A percentile compares a stretch with the other conserved stretches of the same genome.
These are phyloP conservation scores for Neogobius melanostomus DNA, from an alignment of 2,113 vertebrate genomes.

Conservation along the genomic window DNA sequence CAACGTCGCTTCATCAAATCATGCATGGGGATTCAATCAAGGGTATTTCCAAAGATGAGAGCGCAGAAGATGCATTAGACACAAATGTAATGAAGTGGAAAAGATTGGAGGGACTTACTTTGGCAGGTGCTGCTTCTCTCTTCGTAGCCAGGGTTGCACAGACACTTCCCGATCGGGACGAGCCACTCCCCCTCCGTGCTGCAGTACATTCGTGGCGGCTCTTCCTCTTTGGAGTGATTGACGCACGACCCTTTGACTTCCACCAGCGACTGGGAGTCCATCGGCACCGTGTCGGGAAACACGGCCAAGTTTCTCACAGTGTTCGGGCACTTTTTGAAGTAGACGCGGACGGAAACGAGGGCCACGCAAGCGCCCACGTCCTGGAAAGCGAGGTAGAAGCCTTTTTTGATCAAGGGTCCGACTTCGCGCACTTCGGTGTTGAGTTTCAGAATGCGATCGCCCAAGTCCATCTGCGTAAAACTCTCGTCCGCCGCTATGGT, in stretches of 20 bases:
- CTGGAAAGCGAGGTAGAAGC: slow-evolving; percentile 97
- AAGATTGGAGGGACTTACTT: slow-evolving; percentile 80
- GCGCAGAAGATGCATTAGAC: neutral
- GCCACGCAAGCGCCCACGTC: slow-evolving; percentile 81
- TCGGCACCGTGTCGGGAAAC: slow-evolving; percentile 95
- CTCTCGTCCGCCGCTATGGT: slow-evolving; percentile 98
- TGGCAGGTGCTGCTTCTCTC: slow-evolving; percentile 90
- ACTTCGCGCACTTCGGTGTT: slow-evolving; percentile 97
- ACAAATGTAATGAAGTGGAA: slow-evolving; percentile 3
- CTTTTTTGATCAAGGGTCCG: slow-evolving; percentile 90
- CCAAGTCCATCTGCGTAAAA: slow-evolving; percentile 98
- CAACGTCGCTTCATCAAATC: slow-evolving; percentile 39
- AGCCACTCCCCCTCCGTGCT: slow-evolving; percentile 99
- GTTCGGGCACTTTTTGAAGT: slow-evolving; percentile 97
- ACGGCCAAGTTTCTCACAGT: slow-evolving; percentile 92
- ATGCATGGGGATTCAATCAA: slow-evolving; percentile 5
- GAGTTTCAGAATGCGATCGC: slow-evolving; percentile 96
- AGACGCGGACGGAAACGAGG: slow-evolving; percentile 85
- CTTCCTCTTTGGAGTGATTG: slow-evolving; percentile 97
- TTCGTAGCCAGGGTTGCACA: slow-evolving; percentile 92
- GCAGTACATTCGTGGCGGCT: slow-evolving; percentile 97
- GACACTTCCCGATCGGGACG: slow-evolving; percentile 96
- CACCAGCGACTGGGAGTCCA: slow-evolving; percentile 96
- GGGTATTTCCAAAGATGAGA: neutral
- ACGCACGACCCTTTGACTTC: slow-evolving; percentile 95